Conservation (phyloP, 1,140 invertebrate species). For the Adoxophyes honmai region DNA sequence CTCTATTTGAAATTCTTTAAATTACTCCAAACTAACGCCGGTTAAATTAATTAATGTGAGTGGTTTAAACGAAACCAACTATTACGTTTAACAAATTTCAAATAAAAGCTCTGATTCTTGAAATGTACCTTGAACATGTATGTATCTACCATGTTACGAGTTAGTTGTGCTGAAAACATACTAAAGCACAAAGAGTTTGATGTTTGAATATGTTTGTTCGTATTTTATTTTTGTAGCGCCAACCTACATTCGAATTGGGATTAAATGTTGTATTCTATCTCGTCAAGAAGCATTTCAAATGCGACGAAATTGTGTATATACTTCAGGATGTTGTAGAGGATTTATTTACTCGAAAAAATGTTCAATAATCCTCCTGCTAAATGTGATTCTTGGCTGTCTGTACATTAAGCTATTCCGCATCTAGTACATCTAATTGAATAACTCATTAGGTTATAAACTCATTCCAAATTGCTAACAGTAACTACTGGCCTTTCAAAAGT, state of each 20-base stretch:
- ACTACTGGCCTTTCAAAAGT: not conserved
- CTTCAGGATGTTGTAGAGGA: not conserved
- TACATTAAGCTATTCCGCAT: slow-evolving; percentile 5
- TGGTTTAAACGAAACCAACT: too few species aligned
- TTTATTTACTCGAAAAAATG: not conserved
- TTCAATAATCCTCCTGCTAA: not conserved
- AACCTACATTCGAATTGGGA: not conserved
- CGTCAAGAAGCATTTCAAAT: slow-evolving; percentile 11
- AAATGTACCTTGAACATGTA: too few species aligned
- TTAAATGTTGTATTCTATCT: slow-evolving; percentile 6
- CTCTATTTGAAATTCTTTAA: too few species aligned
- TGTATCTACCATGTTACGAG: too few species aligned
- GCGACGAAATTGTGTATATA: slow-evolving; percentile 11
- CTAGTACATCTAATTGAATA: slow-evolving; percentile 2
- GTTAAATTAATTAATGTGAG: too few species aligned
- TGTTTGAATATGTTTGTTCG: not conserved
- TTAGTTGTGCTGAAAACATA: slow-evolving; percentile 19
- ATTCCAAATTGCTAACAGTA: slow-evolving; percentile 1
- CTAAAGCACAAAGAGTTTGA: slow-evolving; percentile 43
- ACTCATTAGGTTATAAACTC: not conserved
- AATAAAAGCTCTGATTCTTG: too few species aligned
- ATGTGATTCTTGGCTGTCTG: slow-evolving; percentile 12
- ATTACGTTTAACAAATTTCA: too few species aligned
- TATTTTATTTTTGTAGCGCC: slow-evolving; percentile 7
- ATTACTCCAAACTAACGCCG: too few species aligned